Evolutionary conservation across 2,888 invertebrate species (phyloP).

Genomic region (Magallana nippona): DNA sequence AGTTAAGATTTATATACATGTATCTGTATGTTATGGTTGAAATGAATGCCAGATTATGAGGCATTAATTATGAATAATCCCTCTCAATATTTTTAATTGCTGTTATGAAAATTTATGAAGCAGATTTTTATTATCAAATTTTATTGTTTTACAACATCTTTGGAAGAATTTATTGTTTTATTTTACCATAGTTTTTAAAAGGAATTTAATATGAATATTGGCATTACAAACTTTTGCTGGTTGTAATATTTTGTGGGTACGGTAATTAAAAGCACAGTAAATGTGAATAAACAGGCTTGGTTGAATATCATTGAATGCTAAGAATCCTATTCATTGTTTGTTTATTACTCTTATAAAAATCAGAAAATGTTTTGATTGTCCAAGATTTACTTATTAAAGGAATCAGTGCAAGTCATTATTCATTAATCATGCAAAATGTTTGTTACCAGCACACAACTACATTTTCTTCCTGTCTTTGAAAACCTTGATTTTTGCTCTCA

Average conservation of each 20-base stretch:
- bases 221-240: constrained; percentile 10
- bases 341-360: too few relatives aligned
- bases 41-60: neutral
- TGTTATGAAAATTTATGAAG: neutral
- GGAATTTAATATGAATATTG: neutral
- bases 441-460: too few relatives aligned
- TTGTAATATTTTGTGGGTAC: neutral
- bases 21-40: too few relatives aligned
- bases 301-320: neutral
- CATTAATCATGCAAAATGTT: too few relatives aligned
- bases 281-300: neutral
- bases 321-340: too few relatives aligned
- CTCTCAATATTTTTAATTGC: neutral
- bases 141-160: constrained; percentile 4
- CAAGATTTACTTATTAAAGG: too few relatives aligned
- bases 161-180: constrained; percentile 20
- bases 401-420: too few relatives aligned
- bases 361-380: too few relatives aligned
- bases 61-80: neutral
- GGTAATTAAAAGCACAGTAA: neutral
- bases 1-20: neutral
- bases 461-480: too few relatives aligned
- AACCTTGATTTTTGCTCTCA: too few relatives aligned
- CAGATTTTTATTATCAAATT: constrained; percentile 2
- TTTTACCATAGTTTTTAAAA: neutral